Conservation (phyloP, 2,888 invertebrate genomes). For the Heliconius hortense region DNA sequence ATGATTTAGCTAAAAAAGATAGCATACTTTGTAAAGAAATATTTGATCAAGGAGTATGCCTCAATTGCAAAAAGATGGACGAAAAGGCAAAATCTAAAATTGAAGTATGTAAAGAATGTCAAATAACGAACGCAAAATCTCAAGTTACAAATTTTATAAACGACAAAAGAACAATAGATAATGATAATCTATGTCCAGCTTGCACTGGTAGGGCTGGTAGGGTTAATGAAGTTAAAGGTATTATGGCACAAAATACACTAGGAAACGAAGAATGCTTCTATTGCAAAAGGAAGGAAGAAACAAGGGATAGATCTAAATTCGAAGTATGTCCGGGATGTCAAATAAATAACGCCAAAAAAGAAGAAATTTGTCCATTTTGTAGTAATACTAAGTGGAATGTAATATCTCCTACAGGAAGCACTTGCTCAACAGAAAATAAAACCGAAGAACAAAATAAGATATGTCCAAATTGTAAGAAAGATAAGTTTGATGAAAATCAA, state of each 20-base stretch:
- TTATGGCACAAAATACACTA: neutral
- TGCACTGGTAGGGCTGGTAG: neutral
- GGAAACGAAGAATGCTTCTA: neutral
- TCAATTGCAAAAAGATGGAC: neutral
- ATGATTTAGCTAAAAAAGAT: conserved; percentile 5
- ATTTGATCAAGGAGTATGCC: neutral
- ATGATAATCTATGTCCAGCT: neutral
- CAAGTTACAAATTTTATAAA: neutral
- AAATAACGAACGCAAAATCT: neutral
- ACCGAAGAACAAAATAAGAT: neutral
- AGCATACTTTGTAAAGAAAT: neutral
- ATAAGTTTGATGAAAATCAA: neutral
- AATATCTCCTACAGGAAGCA: neutral
- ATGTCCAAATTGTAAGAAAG: neutral
- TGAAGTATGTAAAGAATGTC: conserved; percentile 8
- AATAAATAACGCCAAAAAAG: conserved; percentile 2
- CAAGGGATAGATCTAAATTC: neutral
- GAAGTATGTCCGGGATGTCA: neutral
- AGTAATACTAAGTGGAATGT: neutral
- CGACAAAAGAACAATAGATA: neutral
- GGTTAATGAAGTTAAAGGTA: neutral
- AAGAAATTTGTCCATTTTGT: neutral
- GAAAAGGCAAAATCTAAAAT: neutral
- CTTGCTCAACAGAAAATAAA: conserved; percentile 1
- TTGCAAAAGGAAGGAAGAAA: neutral